Conservation (phyloP, 2,113 vertebrate genomes). For the Hemiprocne comata region DNA sequence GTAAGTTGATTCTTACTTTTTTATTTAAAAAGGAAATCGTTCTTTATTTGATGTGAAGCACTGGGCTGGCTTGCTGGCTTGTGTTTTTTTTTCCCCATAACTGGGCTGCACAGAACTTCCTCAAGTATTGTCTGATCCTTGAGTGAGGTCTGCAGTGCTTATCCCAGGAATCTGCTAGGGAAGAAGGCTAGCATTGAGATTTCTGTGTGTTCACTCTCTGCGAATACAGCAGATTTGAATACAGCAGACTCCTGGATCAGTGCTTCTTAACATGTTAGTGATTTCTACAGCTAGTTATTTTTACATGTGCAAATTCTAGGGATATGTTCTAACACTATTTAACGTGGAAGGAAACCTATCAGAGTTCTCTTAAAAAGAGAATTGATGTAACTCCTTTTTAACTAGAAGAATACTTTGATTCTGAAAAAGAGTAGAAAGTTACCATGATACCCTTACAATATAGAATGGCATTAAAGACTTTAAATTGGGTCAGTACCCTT, state of each 20-base stretch:
- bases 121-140: neutral
- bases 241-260: neutral
- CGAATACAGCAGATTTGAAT: neutral
- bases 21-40: neutral
- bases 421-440: neutral
- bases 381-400: neutral
- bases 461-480: neutral
- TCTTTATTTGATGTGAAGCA: neutral
- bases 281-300: neutral
- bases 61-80: neutral
- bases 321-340: neutral
- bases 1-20: slow-evolving; percentile 78
- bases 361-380: neutral
- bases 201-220: neutral
- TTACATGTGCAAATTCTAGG: neutral
- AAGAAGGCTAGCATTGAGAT: neutral
- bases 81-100: neutral
- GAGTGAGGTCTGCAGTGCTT: neutral
- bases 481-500: neutral
- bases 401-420: neutral
- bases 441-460: neutral
- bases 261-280: neutral
- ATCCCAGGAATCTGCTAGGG: neutral
- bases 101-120: neutral
- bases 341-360: neutral